Percentiles rank a stretch among this genome's conserved stretches.
phyloP scores from a whole-genome alignment of 2,797 vertebrate genomes.

The Threskiornis aethiopicus region DNA sequence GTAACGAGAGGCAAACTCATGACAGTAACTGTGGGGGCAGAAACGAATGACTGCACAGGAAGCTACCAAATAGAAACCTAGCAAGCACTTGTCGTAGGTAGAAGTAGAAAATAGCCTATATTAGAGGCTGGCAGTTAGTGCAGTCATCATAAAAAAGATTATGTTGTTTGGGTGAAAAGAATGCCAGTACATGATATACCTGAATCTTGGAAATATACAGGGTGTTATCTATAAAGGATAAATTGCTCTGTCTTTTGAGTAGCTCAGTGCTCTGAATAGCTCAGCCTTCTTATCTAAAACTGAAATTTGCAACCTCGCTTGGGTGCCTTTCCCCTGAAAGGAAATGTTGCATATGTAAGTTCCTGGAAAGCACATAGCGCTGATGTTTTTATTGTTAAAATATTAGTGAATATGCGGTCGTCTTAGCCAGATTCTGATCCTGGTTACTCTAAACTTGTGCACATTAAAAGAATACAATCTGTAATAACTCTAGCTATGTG shows the following conservation, averaged over 20 bases:
- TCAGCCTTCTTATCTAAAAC: constrained; percentile 45
- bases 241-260: constrained; percentile 35
- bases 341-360: neutral
- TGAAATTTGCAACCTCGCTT: constrained; percentile 1
- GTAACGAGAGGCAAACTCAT: neutral
- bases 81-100: neutral
- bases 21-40: neutral
- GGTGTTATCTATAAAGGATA: constrained; percentile 33
- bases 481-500: neutral
- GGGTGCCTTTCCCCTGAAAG: constrained; percentile 15
- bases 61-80: neutral
- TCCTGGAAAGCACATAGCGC: neutral
- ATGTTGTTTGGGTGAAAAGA: constrained; percentile 22
- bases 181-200: neutral
- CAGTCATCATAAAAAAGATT: neutral
- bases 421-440: neutral
- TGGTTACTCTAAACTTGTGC: neutral
- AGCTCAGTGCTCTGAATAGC: constrained; percentile 16
- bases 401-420: neutral
- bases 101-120: constrained; percentile 15
- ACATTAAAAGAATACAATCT: neutral
- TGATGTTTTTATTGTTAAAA: constrained; percentile 13
- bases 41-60: neutral
- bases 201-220: constrained; percentile 1
- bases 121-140: neutral